Conservation (phyloP, 1,140 invertebrate species). For the Trialeurodes vaporariorum region DNA sequence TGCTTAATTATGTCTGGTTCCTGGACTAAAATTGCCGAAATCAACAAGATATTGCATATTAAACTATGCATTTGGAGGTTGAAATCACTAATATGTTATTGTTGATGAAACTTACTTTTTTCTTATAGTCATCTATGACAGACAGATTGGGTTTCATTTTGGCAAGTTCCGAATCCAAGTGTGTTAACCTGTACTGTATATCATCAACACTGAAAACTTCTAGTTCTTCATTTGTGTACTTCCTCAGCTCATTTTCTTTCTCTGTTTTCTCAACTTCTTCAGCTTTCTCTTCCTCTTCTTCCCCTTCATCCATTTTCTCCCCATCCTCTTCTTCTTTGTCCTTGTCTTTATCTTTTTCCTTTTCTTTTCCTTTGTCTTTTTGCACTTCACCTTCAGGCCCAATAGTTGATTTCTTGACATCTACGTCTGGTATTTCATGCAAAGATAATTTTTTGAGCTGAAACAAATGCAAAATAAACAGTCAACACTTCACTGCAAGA, state of each 20-base stretch:
- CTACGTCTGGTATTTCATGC: conserved; percentile 48
- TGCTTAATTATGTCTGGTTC: no score
- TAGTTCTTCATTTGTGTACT: conserved; percentile 56
- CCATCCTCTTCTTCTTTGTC: conserved; percentile 2
- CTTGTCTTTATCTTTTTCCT: background rate
- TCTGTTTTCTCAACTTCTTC: conserved; percentile 14
- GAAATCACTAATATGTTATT: no score
- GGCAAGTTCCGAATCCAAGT: conserved; percentile 52
- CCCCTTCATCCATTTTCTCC: conserved; percentile 28
- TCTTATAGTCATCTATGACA: conserved; percentile 58
- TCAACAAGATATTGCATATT: no score
- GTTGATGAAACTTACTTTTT: conserved; percentile 36
- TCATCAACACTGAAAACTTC: conserved; percentile 43
- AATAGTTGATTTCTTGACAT: conserved; percentile 24
- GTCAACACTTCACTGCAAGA: no score
- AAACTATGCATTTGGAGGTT: no score
- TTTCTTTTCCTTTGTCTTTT: background rate
- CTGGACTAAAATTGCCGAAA: no score
- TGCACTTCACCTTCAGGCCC: no score
- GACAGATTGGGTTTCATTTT: conserved; percentile 64
- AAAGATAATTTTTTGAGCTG: conserved; percentile 52
- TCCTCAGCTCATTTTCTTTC: conserved; percentile 35
- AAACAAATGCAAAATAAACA: conserved; percentile 21
- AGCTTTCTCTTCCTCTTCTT: conserved; percentile 23
- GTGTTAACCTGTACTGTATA: conserved; percentile 47